Percentiles rank a stretch among this genome's conserved stretches.
phyloP scores from a whole-genome alignment of 2,888 invertebrate species.

The Notodonta ziczac region DNA sequence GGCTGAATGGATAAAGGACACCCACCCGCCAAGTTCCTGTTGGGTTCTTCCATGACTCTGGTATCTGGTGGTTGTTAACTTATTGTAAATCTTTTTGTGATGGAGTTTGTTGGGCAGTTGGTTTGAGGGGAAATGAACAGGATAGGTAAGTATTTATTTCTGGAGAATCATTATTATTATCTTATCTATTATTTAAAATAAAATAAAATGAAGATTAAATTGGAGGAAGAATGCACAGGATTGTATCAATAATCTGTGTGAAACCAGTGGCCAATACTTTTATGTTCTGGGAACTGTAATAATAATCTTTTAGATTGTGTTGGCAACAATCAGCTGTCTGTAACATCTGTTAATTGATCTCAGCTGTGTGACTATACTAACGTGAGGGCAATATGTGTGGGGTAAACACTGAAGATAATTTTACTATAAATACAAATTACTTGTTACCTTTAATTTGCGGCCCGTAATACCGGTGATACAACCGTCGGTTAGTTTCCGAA shows the following conservation, averaged over 20 bases:
- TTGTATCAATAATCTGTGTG: too few relatives aligned
- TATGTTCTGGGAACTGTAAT: too few relatives aligned
- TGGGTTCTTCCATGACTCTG: constrained; percentile 92
- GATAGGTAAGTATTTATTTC: too few relatives aligned
- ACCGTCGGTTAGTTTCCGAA: constrained; percentile 85
- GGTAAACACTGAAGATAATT: not conserved
- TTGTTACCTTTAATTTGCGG: constrained; percentile 91
- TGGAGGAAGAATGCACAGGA: too few relatives aligned
- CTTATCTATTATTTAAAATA: too few relatives aligned
- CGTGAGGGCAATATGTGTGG: not conserved
- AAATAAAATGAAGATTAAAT: too few relatives aligned
- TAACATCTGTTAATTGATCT: constrained; percentile 8
- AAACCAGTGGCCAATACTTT: too few relatives aligned
- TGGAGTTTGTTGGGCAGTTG: too few relatives aligned
- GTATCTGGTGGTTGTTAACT: constrained; percentile 84
- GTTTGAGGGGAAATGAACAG: too few relatives aligned
- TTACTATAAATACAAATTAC: too few relatives aligned
- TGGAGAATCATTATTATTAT: too few relatives aligned
- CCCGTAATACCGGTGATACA: constrained; percentile 94
- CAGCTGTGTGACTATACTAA: not conserved
- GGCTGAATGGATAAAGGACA: constrained; percentile 91
- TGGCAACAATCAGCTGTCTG: not conserved
- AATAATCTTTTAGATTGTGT: not conserved
- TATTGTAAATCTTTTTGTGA: too few relatives aligned
- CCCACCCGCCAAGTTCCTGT: constrained; percentile 94